Evolutionary conservation across 2,888 invertebrate genomes (phyloP).

Genomic region (Andrena dorsata): DNA sequence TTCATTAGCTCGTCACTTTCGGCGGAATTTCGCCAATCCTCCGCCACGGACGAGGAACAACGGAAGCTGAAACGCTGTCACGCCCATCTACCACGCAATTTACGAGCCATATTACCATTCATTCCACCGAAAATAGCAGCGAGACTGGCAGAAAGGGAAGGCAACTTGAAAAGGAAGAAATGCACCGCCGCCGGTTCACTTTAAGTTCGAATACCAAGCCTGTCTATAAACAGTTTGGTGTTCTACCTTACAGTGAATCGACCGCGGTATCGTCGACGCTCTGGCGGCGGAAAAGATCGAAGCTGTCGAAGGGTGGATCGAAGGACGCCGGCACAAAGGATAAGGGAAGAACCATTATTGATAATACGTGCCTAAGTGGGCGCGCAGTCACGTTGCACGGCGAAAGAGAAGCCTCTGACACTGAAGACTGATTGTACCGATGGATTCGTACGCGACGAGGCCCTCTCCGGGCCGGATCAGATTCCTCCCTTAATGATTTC

Average conservation of each 20-base stretch:
- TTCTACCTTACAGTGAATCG: conserved; percentile 98
- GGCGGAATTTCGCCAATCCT: conserved; percentile 14
- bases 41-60: neutral
- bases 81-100: conserved; percentile 47
- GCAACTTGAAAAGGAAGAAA: conserved; percentile 35
- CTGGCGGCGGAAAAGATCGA: neutral
- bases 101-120: conserved; percentile 57
- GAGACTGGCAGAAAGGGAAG: conserved; percentile 31
- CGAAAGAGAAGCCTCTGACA: conserved; percentile 54
- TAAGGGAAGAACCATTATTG: conserved; percentile 64
- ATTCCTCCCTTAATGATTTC: conserved; percentile 54
- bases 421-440: neutral
- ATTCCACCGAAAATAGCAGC: conserved; percentile 26
- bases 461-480: conserved; percentile 37
- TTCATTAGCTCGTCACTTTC: conserved; percentile 28
- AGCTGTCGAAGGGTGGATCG: conserved; percentile 21
- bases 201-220: conserved; percentile 97
- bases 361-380: conserved; percentile 75
- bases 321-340: conserved; percentile 16
- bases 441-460: neutral
- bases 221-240: conserved; percentile 92
- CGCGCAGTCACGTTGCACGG: conserved; percentile 38
- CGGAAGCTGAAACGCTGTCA: conserved; percentile 28
- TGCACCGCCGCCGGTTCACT: conserved; percentile 89
- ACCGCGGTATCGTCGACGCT: conserved; percentile 83